A percentile compares a stretch with the other conserved stretches of the same genome.
phyloP scores from a whole-genome alignment of 2,888 invertebrate species.

The Dugesia japonica region DNA sequence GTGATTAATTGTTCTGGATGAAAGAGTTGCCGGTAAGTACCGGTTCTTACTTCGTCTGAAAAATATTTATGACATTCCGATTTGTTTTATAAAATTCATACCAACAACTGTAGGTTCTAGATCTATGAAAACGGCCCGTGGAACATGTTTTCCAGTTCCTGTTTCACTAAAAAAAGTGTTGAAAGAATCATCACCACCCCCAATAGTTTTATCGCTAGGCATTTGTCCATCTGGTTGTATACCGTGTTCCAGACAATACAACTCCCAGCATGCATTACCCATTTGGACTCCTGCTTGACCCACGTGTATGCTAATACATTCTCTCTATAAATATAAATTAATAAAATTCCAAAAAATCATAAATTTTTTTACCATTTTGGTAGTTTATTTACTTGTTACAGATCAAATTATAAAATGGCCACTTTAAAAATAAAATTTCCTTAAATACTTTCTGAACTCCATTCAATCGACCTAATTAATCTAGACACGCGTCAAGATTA shows the following conservation, averaged over 20 bases:
- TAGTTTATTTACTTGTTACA: too few species aligned
- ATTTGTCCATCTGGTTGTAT: too few species aligned
- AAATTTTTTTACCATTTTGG: too few species aligned
- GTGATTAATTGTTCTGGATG: slow-evolving; percentile 39
- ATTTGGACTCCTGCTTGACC: slow-evolving; percentile 61
- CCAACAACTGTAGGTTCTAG: slow-evolving; percentile 81
- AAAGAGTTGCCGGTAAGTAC: neutral
- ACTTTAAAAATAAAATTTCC: too few species aligned
- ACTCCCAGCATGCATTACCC: too few species aligned
- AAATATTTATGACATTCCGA: neutral
- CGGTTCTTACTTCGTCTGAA: slow-evolving; percentile 50
- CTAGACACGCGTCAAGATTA: too few species aligned
- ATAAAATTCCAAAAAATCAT: too few species aligned
- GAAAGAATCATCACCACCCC: slow-evolving; percentile 62
- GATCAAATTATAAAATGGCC: too few species aligned
- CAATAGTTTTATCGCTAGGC: slow-evolving; percentile 35
- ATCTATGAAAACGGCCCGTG: slow-evolving; percentile 74
- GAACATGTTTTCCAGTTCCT: slow-evolving; percentile 51
- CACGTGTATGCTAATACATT: slow-evolving; percentile 47
- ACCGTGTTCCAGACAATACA: too few species aligned
- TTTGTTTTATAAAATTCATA: slow-evolving; percentile 38
- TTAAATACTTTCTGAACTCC: too few species aligned
- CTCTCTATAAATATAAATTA: slow-evolving; percentile 39
- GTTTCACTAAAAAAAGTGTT: slow-evolving; percentile 62
- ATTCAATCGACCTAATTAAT: too few species aligned